Evolutionary conservation across 1,140 invertebrate genomes (phyloP).

Genomic region (Homalodisca vitripennis): DNA sequence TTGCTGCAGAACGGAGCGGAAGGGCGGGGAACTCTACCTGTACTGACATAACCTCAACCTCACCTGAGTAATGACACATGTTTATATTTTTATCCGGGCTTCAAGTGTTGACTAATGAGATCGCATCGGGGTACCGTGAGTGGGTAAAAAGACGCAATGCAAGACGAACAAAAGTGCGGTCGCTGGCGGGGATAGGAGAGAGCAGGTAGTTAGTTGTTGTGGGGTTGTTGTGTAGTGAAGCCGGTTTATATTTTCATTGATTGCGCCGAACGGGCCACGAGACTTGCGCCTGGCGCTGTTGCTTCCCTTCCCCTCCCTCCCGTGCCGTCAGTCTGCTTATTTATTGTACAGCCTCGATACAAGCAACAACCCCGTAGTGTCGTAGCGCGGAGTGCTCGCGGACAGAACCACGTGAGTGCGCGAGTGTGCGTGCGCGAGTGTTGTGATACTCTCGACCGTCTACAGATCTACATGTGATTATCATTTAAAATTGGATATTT

Average conservation of each 20-base stretch:
- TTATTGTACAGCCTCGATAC: constrained; percentile 40
- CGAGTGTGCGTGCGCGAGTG: constrained; percentile 4
- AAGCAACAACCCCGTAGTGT: constrained; percentile 32
- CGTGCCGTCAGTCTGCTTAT: constrained; percentile 33
- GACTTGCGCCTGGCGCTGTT: constrained; percentile 33
- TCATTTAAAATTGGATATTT: too few species aligned
- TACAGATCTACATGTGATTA: too few species aligned
- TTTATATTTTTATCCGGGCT: constrained; percentile 10
- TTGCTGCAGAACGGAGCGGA: too few species aligned
- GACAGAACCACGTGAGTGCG: constrained; percentile 13
- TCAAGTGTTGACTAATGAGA: neutral
- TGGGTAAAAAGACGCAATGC: neutral
- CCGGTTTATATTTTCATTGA: constrained; percentile 43
- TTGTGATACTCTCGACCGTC: neutral
- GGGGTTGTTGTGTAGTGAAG: constrained; percentile 37
- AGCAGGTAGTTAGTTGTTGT: constrained; percentile 28
- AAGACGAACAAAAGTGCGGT: constrained; percentile 12
- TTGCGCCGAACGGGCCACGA: constrained; percentile 33
- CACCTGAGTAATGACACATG: constrained; percentile 5
- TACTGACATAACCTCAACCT: constrained; percentile 11
- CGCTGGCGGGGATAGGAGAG: neutral
- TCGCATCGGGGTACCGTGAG: neutral
- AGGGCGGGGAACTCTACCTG: too few species aligned
- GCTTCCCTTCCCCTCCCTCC: constrained; percentile 26
- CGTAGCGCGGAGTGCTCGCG: constrained; percentile 29